Conservation (phyloP, 2,113 vertebrate genomes). For the Mesoclemmys tuberculata region DNA sequence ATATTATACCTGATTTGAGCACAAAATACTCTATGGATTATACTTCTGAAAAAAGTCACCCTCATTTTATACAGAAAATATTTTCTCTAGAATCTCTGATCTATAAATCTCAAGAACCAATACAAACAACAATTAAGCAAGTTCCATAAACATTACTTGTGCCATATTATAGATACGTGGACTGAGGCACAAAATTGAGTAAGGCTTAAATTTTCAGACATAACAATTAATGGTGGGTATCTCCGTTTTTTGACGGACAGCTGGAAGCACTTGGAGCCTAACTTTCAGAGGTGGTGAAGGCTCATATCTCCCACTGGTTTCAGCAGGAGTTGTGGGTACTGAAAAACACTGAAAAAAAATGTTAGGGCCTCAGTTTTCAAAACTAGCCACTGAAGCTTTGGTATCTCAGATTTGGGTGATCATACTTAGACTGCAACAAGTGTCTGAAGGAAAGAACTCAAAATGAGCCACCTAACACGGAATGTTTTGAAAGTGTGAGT, state of each 20-base stretch:
- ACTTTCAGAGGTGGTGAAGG: not conserved
- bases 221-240: not conserved
- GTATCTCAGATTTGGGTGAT: accelerated
- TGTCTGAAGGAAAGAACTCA: accelerated
- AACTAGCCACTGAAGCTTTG: not conserved
- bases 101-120: not conserved
- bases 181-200: not conserved
- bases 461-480: not conserved
- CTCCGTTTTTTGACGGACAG: not conserved
- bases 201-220: not conserved
- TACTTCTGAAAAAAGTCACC: not conserved
- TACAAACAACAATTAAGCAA: not conserved
- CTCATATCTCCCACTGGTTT: not conserved
- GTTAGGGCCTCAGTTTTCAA: not conserved
- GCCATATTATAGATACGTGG: not conserved
- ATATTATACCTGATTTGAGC: not conserved
- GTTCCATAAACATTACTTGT: not conserved
- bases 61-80: not conserved
- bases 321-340: not conserved
- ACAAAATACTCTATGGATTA: not conserved
- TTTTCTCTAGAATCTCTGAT: not conserved
- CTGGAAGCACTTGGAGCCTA: not conserved
- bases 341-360: not conserved
- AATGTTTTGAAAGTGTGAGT: not conserved
- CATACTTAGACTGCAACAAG: not conserved